These are phyloP conservation scores for Cichladusa arquata DNA, from an alignment of 2,113 vertebrate species.

Conservation along the genomic window DNA sequence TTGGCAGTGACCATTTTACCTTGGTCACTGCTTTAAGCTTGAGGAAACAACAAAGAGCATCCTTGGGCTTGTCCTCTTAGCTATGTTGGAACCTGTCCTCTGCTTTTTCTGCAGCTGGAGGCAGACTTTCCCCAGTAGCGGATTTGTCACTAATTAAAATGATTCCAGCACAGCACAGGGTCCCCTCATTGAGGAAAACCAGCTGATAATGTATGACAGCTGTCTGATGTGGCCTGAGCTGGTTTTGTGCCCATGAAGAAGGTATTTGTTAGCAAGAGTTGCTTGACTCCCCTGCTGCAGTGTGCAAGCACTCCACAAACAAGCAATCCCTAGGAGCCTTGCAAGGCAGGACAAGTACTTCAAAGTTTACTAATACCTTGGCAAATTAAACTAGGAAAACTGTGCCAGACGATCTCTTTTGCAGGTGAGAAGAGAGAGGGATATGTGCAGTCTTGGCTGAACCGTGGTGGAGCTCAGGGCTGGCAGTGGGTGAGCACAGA, in stretches of 20 bases:
- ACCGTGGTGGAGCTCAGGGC: background rate
- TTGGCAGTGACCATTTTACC: rapidly evolving
- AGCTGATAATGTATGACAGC: background rate
- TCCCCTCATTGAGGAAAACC: background rate
- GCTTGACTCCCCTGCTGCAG: background rate
- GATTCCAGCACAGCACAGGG: background rate
- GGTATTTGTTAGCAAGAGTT: background rate
- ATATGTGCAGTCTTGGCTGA: background rate
- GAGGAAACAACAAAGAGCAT: background rate
- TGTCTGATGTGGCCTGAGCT: background rate
- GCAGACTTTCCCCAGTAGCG: background rate
- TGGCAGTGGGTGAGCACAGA: background rate
- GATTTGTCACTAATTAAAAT: background rate
- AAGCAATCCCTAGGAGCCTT: background rate
- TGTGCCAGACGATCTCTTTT: background rate
- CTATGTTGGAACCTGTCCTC: background rate
- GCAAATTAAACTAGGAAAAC: background rate
- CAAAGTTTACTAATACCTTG: background rate
- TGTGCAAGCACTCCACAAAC: background rate
- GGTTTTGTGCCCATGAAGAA: background rate
- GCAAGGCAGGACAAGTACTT: background rate
- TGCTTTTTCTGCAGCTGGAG: background rate
- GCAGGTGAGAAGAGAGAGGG: background rate
- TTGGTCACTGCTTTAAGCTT: background rate
- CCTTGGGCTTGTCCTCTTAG: background rate